Conservation (phyloP, 2,797 vertebrate species). For the Halcyon leucocephala region DNA sequence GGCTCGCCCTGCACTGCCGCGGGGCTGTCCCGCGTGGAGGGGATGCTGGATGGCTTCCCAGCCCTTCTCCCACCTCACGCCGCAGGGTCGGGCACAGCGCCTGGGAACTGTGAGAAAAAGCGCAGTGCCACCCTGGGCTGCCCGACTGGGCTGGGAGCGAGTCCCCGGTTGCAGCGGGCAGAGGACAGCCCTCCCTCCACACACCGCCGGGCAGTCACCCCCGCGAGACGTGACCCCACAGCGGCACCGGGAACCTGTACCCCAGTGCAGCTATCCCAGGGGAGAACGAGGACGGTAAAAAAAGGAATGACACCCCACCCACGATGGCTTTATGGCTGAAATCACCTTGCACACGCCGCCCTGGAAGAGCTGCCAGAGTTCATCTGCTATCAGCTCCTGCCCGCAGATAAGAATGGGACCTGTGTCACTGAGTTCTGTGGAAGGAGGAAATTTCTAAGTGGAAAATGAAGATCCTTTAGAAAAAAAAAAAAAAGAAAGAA, state of each 20-base stretch:
- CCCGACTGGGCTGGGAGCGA: not conserved
- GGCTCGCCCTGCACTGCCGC: not conserved
- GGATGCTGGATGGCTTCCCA: not conserved
- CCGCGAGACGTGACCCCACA: not conserved
- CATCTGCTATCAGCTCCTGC: not conserved
- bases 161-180: not conserved
- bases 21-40: not conserved
- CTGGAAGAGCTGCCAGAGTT: conserved; percentile 34
- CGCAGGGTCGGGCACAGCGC: rapidly evolving
- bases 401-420: not conserved
- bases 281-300: not conserved
- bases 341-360: conserved; percentile 27
- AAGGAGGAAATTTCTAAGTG: not conserved
- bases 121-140: not conserved
- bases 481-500: no score
- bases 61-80: rapidly evolving
- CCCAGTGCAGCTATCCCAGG: not conserved
- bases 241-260: not conserved
- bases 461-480: not conserved
- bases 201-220: not conserved
- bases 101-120: not conserved
- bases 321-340: not conserved
- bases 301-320: not conserved
- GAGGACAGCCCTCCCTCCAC: not conserved
- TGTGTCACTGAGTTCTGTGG: not conserved